phyloP scores from a whole-genome alignment of 2,888 invertebrate species.

The Tachina grossa region DNA sequence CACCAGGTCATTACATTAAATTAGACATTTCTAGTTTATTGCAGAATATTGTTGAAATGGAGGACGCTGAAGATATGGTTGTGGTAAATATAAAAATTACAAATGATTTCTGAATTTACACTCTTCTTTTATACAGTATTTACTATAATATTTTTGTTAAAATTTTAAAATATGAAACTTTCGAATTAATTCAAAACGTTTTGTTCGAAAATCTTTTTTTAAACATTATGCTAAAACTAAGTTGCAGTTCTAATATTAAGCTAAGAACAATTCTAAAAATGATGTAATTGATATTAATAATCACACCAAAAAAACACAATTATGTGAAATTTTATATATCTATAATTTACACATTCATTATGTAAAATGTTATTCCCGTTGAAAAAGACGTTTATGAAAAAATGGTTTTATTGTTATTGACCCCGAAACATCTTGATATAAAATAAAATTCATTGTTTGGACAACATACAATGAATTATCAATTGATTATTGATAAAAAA shows the following conservation, averaged over 20 bases:
- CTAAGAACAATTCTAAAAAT: not conserved
- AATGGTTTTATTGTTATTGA: conserved; percentile 61
- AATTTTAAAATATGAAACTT: not conserved
- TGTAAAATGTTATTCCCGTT: not conserved
- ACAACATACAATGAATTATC: not conserved
- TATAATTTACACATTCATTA: conserved; percentile 20
- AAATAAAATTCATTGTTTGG: not conserved
- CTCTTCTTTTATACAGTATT: not conserved
- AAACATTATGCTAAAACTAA: not conserved
- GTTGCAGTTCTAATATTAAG: conserved; percentile 18
- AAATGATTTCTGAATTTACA: conserved; percentile 15
- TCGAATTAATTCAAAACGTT: not conserved
- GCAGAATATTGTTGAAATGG: conserved; percentile 94
- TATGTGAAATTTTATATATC: not conserved
- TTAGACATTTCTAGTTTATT: conserved; percentile 92
- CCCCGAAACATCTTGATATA: conserved; percentile 54
- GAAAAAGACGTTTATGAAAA: conserved; percentile 40
- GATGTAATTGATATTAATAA: not conserved
- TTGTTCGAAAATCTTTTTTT: not conserved
- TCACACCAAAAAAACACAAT: conserved; percentile 2
- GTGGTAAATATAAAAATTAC: conserved; percentile 77
- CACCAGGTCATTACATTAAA: conserved; percentile 91
- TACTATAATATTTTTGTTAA: not conserved
- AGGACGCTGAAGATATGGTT: conserved; percentile 86
- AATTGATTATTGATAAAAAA: not conserved